A percentile compares a stretch with the other conserved stretches of the same genome.
These are phyloP conservation scores for Tenthredo notha DNA, from an alignment of 2,888 invertebrate genomes.

Conservation along the genomic window DNA sequence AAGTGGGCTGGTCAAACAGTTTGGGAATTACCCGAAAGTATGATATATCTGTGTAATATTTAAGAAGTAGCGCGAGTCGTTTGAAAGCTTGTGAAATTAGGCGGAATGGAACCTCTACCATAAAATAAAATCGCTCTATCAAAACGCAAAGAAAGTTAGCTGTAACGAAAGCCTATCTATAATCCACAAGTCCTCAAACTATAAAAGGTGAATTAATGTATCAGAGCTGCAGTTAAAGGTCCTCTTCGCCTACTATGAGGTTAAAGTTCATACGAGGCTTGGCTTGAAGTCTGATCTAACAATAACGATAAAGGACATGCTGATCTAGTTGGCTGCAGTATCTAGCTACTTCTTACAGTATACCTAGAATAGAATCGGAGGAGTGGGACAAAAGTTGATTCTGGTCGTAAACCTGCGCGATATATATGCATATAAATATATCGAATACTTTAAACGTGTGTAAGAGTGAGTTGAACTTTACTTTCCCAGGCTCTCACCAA, in stretches of 20 bases:
- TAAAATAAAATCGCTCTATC: conserved; percentile 19
- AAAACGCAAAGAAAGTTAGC: conserved; percentile 12
- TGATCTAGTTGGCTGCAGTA: conserved; percentile 14
- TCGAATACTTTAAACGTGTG: conserved; percentile 1
- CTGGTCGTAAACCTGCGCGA: neutral
- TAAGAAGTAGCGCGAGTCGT: conserved; percentile 23
- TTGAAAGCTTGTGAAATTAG: conserved; percentile 36
- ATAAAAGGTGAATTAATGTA: neutral
- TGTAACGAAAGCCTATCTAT: neutral
- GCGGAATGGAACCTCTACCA: neutral
- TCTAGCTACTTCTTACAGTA: neutral
- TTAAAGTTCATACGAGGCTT: conserved; percentile 6
- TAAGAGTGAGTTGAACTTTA: conserved; percentile 45
- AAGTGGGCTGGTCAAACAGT: neutral
- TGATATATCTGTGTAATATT: neutral
- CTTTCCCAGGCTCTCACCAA: conserved; percentile 50
- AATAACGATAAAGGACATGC: neutral
- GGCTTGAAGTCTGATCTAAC: neutral
- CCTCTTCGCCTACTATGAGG: neutral
- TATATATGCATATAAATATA: conserved; percentile 4
- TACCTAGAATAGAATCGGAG: neutral
- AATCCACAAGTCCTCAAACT: neutral
- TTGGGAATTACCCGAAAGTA: conserved; percentile 30
- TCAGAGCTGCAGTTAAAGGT: neutral
- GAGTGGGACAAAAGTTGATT: neutral